Evolutionary conservation across 2,888 invertebrate species (phyloP).

Genomic region (Gymnosoma rotundatum): DNA sequence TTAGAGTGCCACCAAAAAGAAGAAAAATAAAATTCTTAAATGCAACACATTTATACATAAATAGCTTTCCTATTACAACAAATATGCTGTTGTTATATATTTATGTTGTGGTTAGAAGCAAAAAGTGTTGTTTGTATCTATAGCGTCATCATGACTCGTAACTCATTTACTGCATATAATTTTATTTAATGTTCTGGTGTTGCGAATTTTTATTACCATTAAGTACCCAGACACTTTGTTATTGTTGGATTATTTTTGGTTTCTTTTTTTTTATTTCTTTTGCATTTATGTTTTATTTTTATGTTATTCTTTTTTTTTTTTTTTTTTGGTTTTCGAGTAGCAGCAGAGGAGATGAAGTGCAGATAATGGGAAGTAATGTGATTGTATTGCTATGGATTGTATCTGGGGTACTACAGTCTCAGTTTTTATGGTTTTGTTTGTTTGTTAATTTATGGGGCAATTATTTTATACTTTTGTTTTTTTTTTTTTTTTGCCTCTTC

Average conservation of each 20-base stretch:
- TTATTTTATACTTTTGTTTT: slow-evolving; percentile 69
- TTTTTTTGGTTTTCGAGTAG: slow-evolving; percentile 1
- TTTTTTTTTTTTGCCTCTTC: slow-evolving; percentile 9
- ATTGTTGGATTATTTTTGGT: slow-evolving; percentile 51
- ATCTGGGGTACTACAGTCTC: slow-evolving; percentile 25
- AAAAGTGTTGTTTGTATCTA: slow-evolving; percentile 34
- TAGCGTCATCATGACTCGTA: slow-evolving; percentile 48
- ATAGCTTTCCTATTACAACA: neutral
- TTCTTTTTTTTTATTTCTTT: slow-evolving; percentile 9
- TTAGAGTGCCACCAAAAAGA: slow-evolving; percentile 21
- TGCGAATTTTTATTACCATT: slow-evolving; percentile 73
- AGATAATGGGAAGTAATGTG: slow-evolving; percentile 40
- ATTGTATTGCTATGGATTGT: slow-evolving; percentile 12
- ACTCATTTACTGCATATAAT: slow-evolving; percentile 68
- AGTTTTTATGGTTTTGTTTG: slow-evolving; percentile 66
- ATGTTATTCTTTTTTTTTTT: too few relatives aligned
- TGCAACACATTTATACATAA: slow-evolving; percentile 12
- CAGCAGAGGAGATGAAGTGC: slow-evolving; percentile 16
- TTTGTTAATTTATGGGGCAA: slow-evolving; percentile 69
- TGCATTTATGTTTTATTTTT: slow-evolving; percentile 29
- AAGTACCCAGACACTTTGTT: slow-evolving; percentile 67
- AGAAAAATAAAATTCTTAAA: neutral
- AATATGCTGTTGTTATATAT: neutral
- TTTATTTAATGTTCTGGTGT: slow-evolving; percentile 72
- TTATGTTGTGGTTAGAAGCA: slow-evolving; percentile 18